Evolutionary conservation across 2,113 vertebrate genomes (phyloP), one percentile per base, ranked within the genome.

Genomic region (Scatophagus argus): DNA sequence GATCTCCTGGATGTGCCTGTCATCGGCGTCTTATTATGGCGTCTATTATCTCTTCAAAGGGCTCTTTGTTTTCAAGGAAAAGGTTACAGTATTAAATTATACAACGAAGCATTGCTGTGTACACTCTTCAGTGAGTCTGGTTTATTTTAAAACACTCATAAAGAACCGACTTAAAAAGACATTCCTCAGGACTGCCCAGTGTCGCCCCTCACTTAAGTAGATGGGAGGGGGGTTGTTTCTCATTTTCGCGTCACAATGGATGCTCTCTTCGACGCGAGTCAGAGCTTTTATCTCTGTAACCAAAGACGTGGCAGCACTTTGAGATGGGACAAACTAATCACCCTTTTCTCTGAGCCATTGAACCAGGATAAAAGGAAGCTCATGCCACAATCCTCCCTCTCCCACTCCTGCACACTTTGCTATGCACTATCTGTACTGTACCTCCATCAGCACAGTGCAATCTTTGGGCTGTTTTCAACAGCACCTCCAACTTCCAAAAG

Each of bases 21-120:
- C 95, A 94, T 87, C 93, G 56, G 83, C 29, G 81, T 91, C 81
- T 93, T 93, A 93, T 96, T 95, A 94, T 49, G 78, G 47, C 59
- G 82, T 92, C 60, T 32, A 58, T 77, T 49, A 27, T 67, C 64
- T 52, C 65, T 89, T 95, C 94, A 96, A 95, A 95, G 93, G 82
- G 69, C 51, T 81, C 93, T 95, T 96, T 96, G 95, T 96, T 39
- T 89, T 67, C 60, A 36, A 11, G 44, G 52, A 74, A 77, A 90
- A 90, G 82, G 88, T 89, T 92, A 81, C 75, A 85, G 74, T 89
- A 80, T 90, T 90, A 87, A 84, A 85, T 93, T 87, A 89, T 91
- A 83, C 67, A 67, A 63, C 74, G 63, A 59, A 71, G 69, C 77
- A 84, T 76, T 69, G 72, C 69, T 14, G 43, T 58, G 71, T 68